phyloP scores from a whole-genome alignment of 2,888 invertebrate species.

The Neocrepidodera transversa region DNA sequence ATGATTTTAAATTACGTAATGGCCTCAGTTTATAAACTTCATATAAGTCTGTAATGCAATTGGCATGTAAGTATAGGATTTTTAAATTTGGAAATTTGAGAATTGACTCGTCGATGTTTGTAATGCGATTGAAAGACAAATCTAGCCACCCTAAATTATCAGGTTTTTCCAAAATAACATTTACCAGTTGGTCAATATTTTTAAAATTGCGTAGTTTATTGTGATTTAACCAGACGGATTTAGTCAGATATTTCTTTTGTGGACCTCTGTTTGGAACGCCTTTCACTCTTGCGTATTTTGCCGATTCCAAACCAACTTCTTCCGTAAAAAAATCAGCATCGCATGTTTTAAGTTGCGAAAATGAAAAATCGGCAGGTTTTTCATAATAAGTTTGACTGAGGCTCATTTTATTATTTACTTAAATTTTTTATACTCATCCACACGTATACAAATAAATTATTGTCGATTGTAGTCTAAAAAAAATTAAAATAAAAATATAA shows the following conservation, averaged over 20 bases:
- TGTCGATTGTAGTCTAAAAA: too few species aligned
- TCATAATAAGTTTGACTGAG: neutral
- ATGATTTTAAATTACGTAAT: slow-evolving; percentile 60
- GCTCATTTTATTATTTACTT: too few species aligned
- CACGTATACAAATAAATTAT: too few species aligned
- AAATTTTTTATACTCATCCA: too few species aligned
- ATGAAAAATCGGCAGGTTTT: slow-evolving; percentile 8
- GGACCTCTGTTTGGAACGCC: slow-evolving; percentile 56
- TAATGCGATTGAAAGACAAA: slow-evolving; percentile 62
- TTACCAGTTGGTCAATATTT: slow-evolving; percentile 56
- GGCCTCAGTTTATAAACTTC: slow-evolving; percentile 61
- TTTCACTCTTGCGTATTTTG: slow-evolving; percentile 57
- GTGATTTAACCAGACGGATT: slow-evolving; percentile 63
- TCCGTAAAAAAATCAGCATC: neutral
- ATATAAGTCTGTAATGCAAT: slow-evolving; percentile 62
- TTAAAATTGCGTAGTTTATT: slow-evolving; percentile 58
- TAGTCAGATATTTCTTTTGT: slow-evolving; percentile 59
- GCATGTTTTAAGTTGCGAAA: neutral
- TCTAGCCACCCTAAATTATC: slow-evolving; percentile 63
- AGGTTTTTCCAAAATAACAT: slow-evolving; percentile 58
- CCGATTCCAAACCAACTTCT: slow-evolving; percentile 53
- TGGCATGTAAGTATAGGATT: slow-evolving; percentile 71
- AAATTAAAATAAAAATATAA: too few species aligned
- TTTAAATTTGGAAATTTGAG: slow-evolving; percentile 62
- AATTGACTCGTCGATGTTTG: slow-evolving; percentile 57